A percentile compares a stretch with the other conserved stretches of the same genome.
These are phyloP conservation scores for Lindbergichthys nudifrons DNA, from an alignment of 2,797 vertebrate genomes.

Conservation along the genomic window DNA sequence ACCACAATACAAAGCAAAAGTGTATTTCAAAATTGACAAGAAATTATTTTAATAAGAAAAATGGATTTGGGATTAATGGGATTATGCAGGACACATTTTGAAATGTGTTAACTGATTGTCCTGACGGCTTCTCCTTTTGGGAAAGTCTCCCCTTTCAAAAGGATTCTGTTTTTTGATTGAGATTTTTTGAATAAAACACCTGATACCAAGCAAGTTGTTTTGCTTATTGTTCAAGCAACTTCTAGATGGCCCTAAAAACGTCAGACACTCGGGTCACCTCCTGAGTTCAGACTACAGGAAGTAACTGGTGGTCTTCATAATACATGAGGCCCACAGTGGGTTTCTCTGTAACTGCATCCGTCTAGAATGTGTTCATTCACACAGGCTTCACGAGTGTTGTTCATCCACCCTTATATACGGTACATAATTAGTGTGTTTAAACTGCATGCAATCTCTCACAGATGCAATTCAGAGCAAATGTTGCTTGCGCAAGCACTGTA, in stretches of 20 bases:
- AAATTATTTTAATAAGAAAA: background rate
- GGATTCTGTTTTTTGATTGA: background rate
- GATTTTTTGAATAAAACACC: conserved; percentile 3
- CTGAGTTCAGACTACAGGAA: conserved; percentile 32
- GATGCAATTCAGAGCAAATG: conserved; percentile 20
- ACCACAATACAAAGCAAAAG: background rate
- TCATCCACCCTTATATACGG: conserved; percentile 17
- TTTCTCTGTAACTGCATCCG: conserved; percentile 46
- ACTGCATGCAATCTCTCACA: conserved; percentile 41
- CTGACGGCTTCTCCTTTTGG: background rate
- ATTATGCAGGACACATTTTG: background rate
- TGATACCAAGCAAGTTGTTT: conserved; percentile 1
- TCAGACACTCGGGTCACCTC: conserved; percentile 17
- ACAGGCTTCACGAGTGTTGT: conserved; percentile 31
- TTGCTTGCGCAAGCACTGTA: conserved; percentile 57
- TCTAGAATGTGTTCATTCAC: conserved; percentile 43
- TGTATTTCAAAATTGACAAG: background rate
- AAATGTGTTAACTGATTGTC: background rate
- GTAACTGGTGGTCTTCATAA: conserved; percentile 33
- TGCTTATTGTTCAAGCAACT: conserved; percentile 10
- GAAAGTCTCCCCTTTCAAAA: background rate
- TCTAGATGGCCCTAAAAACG: conserved; percentile 19
- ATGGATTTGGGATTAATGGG: background rate
- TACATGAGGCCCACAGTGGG: conserved; percentile 30
- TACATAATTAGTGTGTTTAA: conserved; percentile 40